Base-by-base conservation (phyloP, 2,797 vertebrate genomes). In the Silurus lanzhouensis region DNA sequence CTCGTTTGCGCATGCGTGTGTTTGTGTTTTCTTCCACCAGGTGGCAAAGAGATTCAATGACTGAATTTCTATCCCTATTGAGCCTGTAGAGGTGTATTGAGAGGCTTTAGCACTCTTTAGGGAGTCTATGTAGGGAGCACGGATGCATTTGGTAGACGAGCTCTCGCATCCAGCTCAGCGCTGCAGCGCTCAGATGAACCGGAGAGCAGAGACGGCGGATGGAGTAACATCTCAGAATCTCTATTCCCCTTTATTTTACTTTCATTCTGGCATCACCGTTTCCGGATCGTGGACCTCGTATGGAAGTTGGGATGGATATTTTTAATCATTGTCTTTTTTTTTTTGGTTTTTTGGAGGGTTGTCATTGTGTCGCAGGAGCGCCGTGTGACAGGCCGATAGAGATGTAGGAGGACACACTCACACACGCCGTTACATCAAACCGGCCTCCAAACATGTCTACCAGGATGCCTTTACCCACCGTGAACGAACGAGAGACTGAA, bases 401-500 rank as follows among this genome's bases (percentile, higher is more conserved):
- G 82, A 83, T 83, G 82, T 66, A 83, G 67, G 5, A 67, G n/a
- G n/a, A 14, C 68, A 15, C 57, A 83, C 57, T 27, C 19, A 67
- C n/a, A 27, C 2, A 15, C 57, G 48, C 38, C 38, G 19, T 57
- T 10, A 58, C 20, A 27, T 60, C 14, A 12, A 70, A 44, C 66
- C 67, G 76, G 85, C 70, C 83, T 70, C 48, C 94, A 95, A 95
- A 77, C 58, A 96, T 96, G 96, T 96, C 96, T 91, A 94, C 95
- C 88, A 94, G 96, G 92, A 96, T 94, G 93, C 96, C 96, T 91
- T 95, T 97, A 93, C 95, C 96, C 83, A 96, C 96, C 86, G 96
- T 97, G 85, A 97, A 95, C 91, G 96, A 97, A 92, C 92, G 95
- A 89, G 95, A 96, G 90, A 87, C 95, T n/a, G 95, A 96, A 91